Evolutionary conservation across 2,113 vertebrate genomes (phyloP).

Genomic region (Mesitornis unicolor): DNA sequence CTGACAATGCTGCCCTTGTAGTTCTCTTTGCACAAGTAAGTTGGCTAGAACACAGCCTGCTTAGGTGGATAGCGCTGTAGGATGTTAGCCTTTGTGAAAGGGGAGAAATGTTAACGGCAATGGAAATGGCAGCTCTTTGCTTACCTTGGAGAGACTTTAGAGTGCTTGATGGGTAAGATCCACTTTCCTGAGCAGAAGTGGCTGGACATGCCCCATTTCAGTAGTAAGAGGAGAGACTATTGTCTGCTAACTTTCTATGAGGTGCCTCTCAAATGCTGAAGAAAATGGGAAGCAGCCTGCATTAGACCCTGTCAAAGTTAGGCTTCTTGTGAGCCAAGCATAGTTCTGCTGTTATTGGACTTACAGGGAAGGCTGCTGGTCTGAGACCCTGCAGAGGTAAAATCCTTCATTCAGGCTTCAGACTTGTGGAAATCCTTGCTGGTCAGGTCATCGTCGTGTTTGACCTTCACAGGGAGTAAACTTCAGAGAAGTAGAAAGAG

Average conservation of each 20-base stretch:
- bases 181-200: not conserved
- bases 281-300: not conserved
- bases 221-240: not conserved
- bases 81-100: not conserved
- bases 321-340: not conserved
- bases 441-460: constrained; percentile 1
- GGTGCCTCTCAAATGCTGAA: not conserved
- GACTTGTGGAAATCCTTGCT: not conserved
- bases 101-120: not conserved
- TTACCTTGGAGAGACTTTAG: not conserved
- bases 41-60: not conserved
- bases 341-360: not conserved
- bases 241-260: not conserved
- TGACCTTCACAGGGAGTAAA: constrained; percentile 24
- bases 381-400: not conserved
- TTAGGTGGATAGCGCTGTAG: not conserved
- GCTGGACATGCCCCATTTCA: not conserved
- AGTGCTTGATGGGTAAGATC: not conserved
- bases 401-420: constrained; percentile 8
- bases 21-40: constrained; percentile 91
- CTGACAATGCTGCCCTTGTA: constrained; percentile 80
- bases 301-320: not conserved
- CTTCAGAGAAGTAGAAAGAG: constrained; percentile 27
- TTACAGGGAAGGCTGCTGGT: not conserved
- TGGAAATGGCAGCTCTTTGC: not conserved